phyloP scores from a whole-genome alignment of 1,140 invertebrate genomes.

The Camponotus floridanus region DNA sequence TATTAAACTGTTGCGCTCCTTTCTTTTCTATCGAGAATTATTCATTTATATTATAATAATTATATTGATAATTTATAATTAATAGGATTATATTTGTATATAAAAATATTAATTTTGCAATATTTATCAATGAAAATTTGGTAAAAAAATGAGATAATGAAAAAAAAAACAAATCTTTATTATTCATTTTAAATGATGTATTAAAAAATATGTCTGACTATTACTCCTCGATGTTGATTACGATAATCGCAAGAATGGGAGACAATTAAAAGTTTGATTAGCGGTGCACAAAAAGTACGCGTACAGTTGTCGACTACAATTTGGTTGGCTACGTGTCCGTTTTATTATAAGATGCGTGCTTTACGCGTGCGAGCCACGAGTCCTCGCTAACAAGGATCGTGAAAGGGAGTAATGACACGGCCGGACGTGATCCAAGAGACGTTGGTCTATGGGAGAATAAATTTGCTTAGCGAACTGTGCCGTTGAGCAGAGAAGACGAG shows the following conservation, averaged over 20 bases:
- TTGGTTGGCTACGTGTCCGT: constrained; percentile 60
- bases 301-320: constrained; percentile 35
- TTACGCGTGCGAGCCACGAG: constrained; percentile 62
- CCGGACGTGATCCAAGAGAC: constrained; percentile 81
- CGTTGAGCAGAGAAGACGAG: background rate
- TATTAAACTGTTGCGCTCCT: background rate
- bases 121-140: background rate
- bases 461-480: constrained; percentile 81
- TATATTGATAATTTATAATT: background rate
- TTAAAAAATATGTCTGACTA: background rate
- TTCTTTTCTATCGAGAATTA: background rate
- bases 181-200: background rate
- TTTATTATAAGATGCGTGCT: constrained; percentile 72
- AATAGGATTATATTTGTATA: background rate
- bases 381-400: constrained; percentile 82
- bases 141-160: background rate
- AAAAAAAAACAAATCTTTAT: background rate
- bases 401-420: constrained; percentile 84
- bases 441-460: constrained; percentile 80
- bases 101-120: background rate
- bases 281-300: constrained; percentile 52
- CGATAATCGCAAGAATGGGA: background rate
- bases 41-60: background rate
- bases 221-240: background rate
- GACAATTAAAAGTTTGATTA: constrained; percentile 40